Base-by-base conservation (phyloP, 1,140 invertebrate genomes). In the Periplaneta americana region DNA sequence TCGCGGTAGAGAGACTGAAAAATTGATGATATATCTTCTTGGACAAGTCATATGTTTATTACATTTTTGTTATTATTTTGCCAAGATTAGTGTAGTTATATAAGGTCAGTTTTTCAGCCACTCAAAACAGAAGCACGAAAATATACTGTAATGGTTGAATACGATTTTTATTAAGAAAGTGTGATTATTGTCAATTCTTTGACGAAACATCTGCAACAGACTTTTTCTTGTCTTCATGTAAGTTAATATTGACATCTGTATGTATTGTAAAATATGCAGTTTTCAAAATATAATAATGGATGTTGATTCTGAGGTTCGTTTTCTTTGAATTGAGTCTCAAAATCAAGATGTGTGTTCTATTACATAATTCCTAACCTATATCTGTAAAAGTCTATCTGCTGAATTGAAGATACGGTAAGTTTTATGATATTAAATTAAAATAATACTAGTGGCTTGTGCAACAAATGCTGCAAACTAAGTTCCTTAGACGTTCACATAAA, bases 261-360 rank as follows among this genome's bases (percentile, higher is more conserved):
- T 82, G 81, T 82, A 82, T 82, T 82, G 81, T 82, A 82, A 82
- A 76, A 78, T 82, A 82, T 82, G 81, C 81, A 82, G 81, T 82
- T 82, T 82, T 82, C 81, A 79, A 82, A 82, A 82, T 82, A 82
- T 78, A 82, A 82, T 82, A 82, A 82, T 82, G 81, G 81, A 82
- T 82, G 81, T 82, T 82, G 81, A 82, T 66, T 66, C 22, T 66
- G 48, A 28, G 48, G 22, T 39, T 66, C 6, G 17, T 28, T 66
- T 66, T n/a, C 48, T n/a, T 66, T n/a, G n/a, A n/a, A n/a, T n/a
- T n/a, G n/a, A n/a, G n/a, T n/a, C n/a, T n/a, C n/a, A n/a, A n/a
- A n/a, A n/a, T n/a, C n/a, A n/a, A n/a, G n/a, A n/a, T n/a, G n/a
- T n/a, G n/a, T n/a, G n/a, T n/a, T n/a, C n/a, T n/a, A n/a, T n/a